phyloP scores from a whole-genome alignment of 2,113 vertebrate genomes.

The Pipra filicauda region DNA sequence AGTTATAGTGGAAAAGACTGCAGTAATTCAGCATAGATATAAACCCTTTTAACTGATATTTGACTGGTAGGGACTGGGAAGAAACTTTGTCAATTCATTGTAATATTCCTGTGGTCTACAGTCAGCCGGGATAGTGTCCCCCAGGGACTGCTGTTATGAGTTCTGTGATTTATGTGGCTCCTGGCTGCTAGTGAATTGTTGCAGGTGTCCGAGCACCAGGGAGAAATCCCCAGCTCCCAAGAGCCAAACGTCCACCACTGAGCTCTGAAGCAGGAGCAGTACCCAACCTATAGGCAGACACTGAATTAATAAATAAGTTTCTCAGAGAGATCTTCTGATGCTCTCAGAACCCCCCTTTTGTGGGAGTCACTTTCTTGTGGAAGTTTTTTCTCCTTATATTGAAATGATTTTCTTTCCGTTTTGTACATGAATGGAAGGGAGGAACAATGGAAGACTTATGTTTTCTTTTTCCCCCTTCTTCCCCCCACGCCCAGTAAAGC shows the following conservation, averaged over 20 bases:
- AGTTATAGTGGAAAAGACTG: not conserved
- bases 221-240: not conserved
- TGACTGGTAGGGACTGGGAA: not conserved
- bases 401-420: not conserved
- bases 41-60: not conserved
- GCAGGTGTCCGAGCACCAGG: fast-evolving
- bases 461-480: not conserved
- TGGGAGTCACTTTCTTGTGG: not conserved
- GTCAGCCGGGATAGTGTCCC: not conserved
- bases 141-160: not conserved
- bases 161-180: not conserved
- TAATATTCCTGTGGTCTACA: not conserved
- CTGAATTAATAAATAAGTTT: not conserved
- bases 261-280: not conserved
- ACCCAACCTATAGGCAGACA: not conserved
- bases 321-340: not conserved
- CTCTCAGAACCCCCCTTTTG: not conserved
- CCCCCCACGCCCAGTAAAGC: not conserved
- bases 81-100: not conserved
- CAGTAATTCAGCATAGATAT: not conserved
- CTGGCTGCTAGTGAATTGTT: fast-evolving
- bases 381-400: not conserved
- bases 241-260: fast-evolving
- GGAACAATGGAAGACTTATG: not conserved
- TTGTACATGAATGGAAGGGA: not conserved